Conservation (phyloP, 1,140 invertebrate genomes). For the Pteromalus puparum region DNA sequence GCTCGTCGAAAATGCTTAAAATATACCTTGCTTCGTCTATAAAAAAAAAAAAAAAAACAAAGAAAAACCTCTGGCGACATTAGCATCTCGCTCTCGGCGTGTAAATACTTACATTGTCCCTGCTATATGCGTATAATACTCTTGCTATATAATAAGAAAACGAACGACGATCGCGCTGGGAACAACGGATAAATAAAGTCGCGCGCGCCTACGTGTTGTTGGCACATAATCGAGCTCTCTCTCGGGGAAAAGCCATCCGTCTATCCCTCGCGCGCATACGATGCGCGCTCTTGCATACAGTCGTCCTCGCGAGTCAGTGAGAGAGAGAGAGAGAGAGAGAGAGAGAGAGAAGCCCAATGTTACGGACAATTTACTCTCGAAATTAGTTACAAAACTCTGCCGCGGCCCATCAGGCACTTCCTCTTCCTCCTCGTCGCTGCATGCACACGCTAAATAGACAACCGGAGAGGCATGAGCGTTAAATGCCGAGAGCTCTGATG, state of each 20-base stretch:
- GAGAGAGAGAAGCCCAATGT: slow-evolving; percentile 65
- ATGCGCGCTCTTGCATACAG: slow-evolving; percentile 38
- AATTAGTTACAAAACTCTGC: slow-evolving; percentile 74
- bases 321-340: neutral
- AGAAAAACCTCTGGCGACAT: no score
- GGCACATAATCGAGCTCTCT: slow-evolving; percentile 39
- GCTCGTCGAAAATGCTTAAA: neutral
- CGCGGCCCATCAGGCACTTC: slow-evolving; percentile 75
- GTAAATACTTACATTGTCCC: neutral
- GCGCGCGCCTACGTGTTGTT: neutral
- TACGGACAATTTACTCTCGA: slow-evolving; percentile 75
- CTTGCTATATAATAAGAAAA: neutral
- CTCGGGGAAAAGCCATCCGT: slow-evolving; percentile 33
- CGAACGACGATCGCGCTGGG: slow-evolving; percentile 6
- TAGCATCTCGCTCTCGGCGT: no score
- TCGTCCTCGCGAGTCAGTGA: slow-evolving; percentile 26
- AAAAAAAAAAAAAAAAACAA: no score
- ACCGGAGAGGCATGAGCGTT: slow-evolving; percentile 62
- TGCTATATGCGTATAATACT: neutral
- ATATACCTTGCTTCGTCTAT: neutral
- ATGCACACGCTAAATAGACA: slow-evolving; percentile 66
- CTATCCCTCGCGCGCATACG: slow-evolving; percentile 2
- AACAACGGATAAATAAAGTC: slow-evolving; percentile 27
- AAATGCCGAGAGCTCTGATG: slow-evolving; percentile 65
- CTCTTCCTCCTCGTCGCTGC: slow-evolving; percentile 69